Percentiles rank a stretch among this genome's conserved stretches.
Evolutionary conservation across 2,888 invertebrate species (phyloP).

Genomic region (Dynastes tityus): DNA sequence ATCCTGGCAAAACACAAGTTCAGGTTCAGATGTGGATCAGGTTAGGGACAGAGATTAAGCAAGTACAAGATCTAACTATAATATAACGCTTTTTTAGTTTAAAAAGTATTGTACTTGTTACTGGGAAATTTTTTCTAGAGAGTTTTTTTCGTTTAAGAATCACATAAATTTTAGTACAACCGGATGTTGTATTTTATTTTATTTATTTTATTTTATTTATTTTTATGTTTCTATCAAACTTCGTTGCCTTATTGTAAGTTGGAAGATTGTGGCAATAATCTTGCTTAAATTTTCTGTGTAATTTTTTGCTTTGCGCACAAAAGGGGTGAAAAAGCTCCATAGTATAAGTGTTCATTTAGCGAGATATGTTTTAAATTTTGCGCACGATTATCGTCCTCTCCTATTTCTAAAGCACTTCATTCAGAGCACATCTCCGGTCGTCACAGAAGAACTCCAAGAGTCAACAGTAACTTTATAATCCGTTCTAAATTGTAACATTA

Average conservation of each 20-base stretch:
- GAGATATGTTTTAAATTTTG: slow-evolving; percentile 20
- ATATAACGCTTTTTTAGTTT: too few species aligned
- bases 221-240: not conserved
- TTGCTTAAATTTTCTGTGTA: not conserved
- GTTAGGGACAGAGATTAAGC: too few species aligned
- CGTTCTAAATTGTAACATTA: slow-evolving; percentile 42
- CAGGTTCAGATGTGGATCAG: too few species aligned
- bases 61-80: too few species aligned
- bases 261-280: not conserved
- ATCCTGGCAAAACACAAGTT: too few species aligned
- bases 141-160: too few species aligned
- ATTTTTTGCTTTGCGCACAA: not conserved
- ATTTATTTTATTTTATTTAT: too few species aligned
- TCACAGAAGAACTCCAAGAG: slow-evolving; percentile 41
- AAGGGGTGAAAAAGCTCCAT: not conserved
- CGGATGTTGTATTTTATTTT: too few species aligned
- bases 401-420: slow-evolving; percentile 24
- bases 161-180: too few species aligned
- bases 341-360: slow-evolving; percentile 22
- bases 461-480: slow-evolving; percentile 41
- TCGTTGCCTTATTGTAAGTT: not conserved
- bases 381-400: slow-evolving; percentile 24
- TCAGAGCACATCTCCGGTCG: slow-evolving; percentile 26
- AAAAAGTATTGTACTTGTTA: too few species aligned
- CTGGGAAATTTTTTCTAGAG: too few species aligned